Percentiles rank a stretch among this genome's conserved stretches.
Evolutionary conservation across 2,113 vertebrate species (phyloP).

Genomic region (Coregonus clupeaformis): DNA sequence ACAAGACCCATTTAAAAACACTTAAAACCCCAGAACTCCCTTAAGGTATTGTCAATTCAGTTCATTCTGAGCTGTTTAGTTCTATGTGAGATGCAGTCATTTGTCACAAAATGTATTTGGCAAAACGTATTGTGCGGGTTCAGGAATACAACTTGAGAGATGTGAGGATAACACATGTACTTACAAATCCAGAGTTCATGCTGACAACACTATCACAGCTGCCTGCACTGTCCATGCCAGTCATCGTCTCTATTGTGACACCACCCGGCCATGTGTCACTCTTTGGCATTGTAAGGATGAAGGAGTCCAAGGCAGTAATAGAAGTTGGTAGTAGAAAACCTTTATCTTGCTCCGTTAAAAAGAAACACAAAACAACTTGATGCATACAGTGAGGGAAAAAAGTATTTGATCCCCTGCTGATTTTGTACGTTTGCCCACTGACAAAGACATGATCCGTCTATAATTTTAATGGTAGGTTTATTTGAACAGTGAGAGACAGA

Average conservation of each 20-base stretch:
- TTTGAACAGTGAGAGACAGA: too few species aligned
- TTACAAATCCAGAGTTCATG: constrained; percentile 79
- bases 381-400: too few species aligned
- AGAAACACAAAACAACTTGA: not conserved
- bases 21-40: not conserved
- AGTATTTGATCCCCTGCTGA: too few species aligned
- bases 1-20: not conserved
- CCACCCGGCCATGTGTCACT: constrained; percentile 80
- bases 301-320: constrained; percentile 13
- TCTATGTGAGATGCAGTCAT: not conserved
- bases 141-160: not conserved
- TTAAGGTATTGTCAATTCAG: not conserved
- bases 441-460: too few species aligned
- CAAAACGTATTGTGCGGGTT: not conserved
- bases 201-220: constrained; percentile 86
- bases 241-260: constrained; percentile 66
- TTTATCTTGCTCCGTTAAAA: constrained; percentile 30
- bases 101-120: not conserved
- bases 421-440: too few species aligned
- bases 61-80: not conserved
- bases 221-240: constrained; percentile 67
- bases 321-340: constrained; percentile 5
- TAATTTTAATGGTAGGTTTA: too few species aligned
- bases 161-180: constrained; percentile 46
- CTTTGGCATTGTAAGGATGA: constrained; percentile 76